These are phyloP conservation scores for Erebia ligea DNA, from an alignment of 2,888 invertebrate genomes.

Conservation along the genomic window DNA sequence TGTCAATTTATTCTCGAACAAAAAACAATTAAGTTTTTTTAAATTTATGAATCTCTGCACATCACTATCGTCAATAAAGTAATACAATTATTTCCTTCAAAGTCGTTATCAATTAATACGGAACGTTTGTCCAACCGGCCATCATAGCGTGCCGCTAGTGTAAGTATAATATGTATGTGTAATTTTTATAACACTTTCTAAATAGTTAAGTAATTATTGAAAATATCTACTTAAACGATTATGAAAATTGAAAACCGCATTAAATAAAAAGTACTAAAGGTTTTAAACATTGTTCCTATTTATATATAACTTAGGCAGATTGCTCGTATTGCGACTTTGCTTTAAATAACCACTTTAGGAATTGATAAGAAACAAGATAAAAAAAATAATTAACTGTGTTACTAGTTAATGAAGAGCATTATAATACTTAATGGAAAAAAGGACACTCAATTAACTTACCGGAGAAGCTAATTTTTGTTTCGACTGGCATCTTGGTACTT, in stretches of 20 bases:
- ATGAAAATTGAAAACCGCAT: not conserved
- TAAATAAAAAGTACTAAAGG: not conserved
- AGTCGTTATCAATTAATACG: no score
- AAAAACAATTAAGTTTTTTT: no score
- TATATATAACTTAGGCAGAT: not conserved
- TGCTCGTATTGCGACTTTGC: not conserved
- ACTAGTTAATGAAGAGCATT: not conserved
- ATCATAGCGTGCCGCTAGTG: no score
- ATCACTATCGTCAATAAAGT: no score
- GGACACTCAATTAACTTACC: constrained; percentile 60
- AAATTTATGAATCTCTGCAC: no score
- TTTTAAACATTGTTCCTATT: no score
- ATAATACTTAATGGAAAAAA: constrained; percentile 8
- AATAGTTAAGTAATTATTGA: not conserved
- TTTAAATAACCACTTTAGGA: not conserved
- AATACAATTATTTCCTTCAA: no score
- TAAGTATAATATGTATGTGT: no score
- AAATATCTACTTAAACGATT: not conserved
- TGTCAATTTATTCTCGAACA: no score
- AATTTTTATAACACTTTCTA: no score
- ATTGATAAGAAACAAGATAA: no score
- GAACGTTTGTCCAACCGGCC: no score
- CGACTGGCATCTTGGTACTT: constrained; percentile 69
- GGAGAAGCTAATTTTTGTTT: constrained; percentile 79
- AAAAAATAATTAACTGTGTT: not conserved